Percentiles rank a stretch among this genome's conserved stretches.
phyloP scores from a whole-genome alignment of 2,888 invertebrate genomes.

The Cistogaster globosa region DNA sequence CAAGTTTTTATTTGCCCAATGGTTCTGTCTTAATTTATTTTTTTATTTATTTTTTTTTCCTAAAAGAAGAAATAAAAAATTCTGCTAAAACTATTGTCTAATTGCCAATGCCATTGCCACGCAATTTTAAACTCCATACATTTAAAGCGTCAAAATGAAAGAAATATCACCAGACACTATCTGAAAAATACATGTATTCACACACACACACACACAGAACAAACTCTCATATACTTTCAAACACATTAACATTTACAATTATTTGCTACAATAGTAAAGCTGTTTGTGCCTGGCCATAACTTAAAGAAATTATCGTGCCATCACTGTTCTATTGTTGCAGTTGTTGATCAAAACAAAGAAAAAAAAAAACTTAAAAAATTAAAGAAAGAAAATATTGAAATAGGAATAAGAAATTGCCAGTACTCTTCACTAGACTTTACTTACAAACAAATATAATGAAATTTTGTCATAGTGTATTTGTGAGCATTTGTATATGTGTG shows the following conservation, averaged over 20 bases:
- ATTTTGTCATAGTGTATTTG: conserved; percentile 18
- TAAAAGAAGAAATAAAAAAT: conserved; percentile 27
- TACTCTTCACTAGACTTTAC: conserved; percentile 45
- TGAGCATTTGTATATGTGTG: neutral
- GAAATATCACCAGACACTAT: conserved; percentile 66
- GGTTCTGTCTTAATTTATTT: neutral
- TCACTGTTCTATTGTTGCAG: conserved; percentile 62
- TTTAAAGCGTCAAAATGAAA: conserved; percentile 67
- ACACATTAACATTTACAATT: conserved; percentile 46
- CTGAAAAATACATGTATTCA: conserved; percentile 36
- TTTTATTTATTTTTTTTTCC: neutral
- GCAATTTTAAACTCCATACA: conserved; percentile 68
- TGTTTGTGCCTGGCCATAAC: conserved; percentile 62
- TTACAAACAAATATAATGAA: conserved; percentile 16
- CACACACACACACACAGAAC: conserved; percentile 28
- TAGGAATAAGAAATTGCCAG: conserved; percentile 31
- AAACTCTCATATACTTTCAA: conserved; percentile 6
- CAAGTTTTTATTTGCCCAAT: conserved; percentile 58
- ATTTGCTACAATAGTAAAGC: conserved; percentile 37
- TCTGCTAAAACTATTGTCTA: conserved; percentile 70
- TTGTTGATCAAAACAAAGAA: conserved; percentile 34
- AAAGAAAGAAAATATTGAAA: conserved; percentile 34
- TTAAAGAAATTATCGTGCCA: conserved; percentile 70
- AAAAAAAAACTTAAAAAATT: conserved; percentile 14
- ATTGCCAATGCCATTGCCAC: conserved; percentile 75